Evolutionary conservation across 2,113 vertebrate genomes (phyloP), one percentile per base, ranked within the genome.

Genomic region (Fulica atra): DNA sequence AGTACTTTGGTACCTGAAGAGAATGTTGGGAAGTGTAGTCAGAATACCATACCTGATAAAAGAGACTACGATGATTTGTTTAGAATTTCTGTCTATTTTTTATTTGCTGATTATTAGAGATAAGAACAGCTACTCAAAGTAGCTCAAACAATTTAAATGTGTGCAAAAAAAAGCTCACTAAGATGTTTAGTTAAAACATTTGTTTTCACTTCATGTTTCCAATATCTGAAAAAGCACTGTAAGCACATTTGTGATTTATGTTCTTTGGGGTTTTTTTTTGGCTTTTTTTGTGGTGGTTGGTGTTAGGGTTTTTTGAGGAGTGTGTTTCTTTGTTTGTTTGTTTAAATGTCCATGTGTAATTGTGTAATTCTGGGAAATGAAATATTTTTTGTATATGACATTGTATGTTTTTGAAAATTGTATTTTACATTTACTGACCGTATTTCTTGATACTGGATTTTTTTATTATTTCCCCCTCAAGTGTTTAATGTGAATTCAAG

Each of bases 361-460:
- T 13, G 13, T n/a, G 21, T 13, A 57, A 31, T 40, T 88, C 48
- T 77, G 25, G 44, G 13, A 70, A 77, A 85, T 8, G 1, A 59
- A 57, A 14, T 29, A 46, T 46, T 35, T 79, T 73, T 73, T 19
- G 7, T 35, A 68, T 18, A 77, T 63, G 5, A 53, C 36, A 46
- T 24, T 44, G 17, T 40, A 36, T 50, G 15, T 2, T 19, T 87
- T 76, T 79, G 36, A 82, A 61, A 12, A 20, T 6, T 29, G 17
- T 10, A 38, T 33, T n/a, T 65, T 46, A 16, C 0, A 0, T 77
- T 69, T 74, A 17, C 15, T 80, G 38, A 25, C 2, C 14, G 6
- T 26, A 46, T 73, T 63, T 81, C 7, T 68, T 61, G 20, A 69
- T 48, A 21, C 4, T 26, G 17, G 14, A 19, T 31, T 54, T 11